Evolutionary conservation across 2,888 invertebrate genomes (phyloP).

Genomic region (Leptinotarsa rubiginosa): DNA sequence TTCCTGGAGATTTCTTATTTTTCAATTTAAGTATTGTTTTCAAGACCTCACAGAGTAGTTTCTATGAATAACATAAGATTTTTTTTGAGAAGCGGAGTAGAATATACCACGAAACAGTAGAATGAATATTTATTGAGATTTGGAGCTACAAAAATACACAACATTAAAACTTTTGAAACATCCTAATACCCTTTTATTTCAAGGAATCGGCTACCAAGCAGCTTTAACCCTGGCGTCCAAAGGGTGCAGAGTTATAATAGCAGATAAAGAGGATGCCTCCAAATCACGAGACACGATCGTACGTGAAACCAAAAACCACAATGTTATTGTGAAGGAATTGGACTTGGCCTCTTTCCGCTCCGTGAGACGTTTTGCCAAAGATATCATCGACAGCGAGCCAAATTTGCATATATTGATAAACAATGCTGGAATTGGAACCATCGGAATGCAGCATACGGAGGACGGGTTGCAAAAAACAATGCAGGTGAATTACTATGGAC

Average conservation of each 20-base stretch:
- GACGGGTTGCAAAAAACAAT: slow-evolving; percentile 75
- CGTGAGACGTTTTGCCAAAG: slow-evolving; percentile 72
- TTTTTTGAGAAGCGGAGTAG: too few relatives aligned
- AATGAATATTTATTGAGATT: too few relatives aligned
- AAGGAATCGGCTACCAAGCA: slow-evolving; percentile 66
- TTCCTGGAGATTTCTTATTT: too few relatives aligned
- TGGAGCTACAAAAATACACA: too few relatives aligned
- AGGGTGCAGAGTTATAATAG: slow-evolving; percentile 69
- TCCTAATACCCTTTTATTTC: slow-evolving; percentile 16
- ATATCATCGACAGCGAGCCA: slow-evolving; percentile 68
- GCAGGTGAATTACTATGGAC: slow-evolving; percentile 79
- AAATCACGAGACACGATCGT: slow-evolving; percentile 57
- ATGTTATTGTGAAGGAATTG: slow-evolving; percentile 64
- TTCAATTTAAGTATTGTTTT: too few relatives aligned
- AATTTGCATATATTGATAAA: slow-evolving; percentile 74
- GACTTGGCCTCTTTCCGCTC: slow-evolving; percentile 70
- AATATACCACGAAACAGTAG: too few relatives aligned
- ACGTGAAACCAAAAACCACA: slow-evolving; percentile 57
- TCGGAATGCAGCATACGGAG: slow-evolving; percentile 66
- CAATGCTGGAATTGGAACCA: slow-evolving; percentile 73
- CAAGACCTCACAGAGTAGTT: too few relatives aligned
- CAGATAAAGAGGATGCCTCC: slow-evolving; percentile 64
- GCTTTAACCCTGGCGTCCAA: slow-evolving; percentile 66
- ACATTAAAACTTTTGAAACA: background rate
- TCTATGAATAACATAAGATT: too few relatives aligned